Evolutionary conservation across 2,888 invertebrate genomes (phyloP), one percentile per base, ranked within the genome.

Genomic region (Smittia sp.): DNA sequence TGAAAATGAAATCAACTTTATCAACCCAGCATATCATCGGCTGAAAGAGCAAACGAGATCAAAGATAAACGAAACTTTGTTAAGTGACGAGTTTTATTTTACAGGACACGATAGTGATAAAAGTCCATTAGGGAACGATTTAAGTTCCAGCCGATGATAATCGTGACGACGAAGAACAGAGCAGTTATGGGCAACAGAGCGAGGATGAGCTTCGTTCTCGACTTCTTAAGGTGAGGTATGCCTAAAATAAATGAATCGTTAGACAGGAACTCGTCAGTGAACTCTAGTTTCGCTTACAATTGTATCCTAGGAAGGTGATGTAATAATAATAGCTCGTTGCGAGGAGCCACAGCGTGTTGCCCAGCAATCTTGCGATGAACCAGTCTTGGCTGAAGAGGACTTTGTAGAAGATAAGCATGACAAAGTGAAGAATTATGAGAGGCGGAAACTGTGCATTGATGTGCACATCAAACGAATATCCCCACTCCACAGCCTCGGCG

Each of bases 371-470:
- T 0, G 95, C 90, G 24, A 95, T 81, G 79, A 94, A 92, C 80
- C 90, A 88, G 54, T 89, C 88, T 76, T 90, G 86, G 77, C 88
- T 88, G 74, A 96, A 89, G 22, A 96, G 83, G 81, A 88, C 88
- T 80, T 91, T 89, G 81, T 92, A 96, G 75, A 98, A 88, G 77
- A 96, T 87, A 73, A 98, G 87, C 80, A 97, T 94, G 78, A 98
- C 88, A 78, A 95, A 92, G 81, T 99, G 98, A 74, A 99, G 86
- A 77, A 98, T 87, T 76, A 96, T 91, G 15, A 98, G 86, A 1
- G 97, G 90, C n/a, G 98, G 98, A 83, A 98, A 98, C 83, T 97
- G 96, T 1, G 98, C 98, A 84, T 99, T 99, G 78, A 99, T 87
- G 84, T 99, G 98, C 3, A 99, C 95, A 82, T 99, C 98, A 83